These are phyloP conservation scores for Chlamydotis undulata DNA, from an alignment of 2,113 vertebrate species.

Conservation along the genomic window DNA sequence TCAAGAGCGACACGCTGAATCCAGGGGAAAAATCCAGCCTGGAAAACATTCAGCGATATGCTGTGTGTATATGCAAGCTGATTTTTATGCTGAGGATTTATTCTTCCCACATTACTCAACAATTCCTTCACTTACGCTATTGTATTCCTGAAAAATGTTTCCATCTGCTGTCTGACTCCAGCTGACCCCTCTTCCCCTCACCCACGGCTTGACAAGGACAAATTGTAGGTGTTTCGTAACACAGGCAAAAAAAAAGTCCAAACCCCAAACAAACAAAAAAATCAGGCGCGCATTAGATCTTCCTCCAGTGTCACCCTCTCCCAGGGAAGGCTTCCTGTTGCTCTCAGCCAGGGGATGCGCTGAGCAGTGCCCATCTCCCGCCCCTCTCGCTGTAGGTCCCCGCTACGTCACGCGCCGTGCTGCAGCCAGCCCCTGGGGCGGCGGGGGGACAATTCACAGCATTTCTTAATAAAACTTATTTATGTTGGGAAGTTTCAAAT, in stretches of 20 bases:
- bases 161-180: conserved; percentile 84
- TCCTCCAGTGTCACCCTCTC: conserved; percentile 33
- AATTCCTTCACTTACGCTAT: conserved; percentile 56
- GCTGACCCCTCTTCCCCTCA: conserved; percentile 61
- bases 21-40: neutral
- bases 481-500: conserved; percentile 34
- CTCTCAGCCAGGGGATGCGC: neutral
- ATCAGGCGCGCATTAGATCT: conserved; percentile 42
- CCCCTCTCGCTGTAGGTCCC: neutral
- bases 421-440: neutral
- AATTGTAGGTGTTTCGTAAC: conserved; percentile 52
- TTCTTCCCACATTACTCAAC: conserved; percentile 65
- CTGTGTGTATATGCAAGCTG: neutral
- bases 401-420: neutral
- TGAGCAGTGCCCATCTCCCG: neutral
- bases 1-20: neutral
- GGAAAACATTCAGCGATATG: neutral
- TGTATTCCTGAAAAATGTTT: conserved; percentile 75
- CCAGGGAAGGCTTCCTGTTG: conserved; percentile 8
- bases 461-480: conserved; percentile 20
- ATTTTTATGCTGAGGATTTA: conserved; percentile 52
- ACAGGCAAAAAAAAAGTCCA: neutral
- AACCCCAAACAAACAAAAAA: conserved; percentile 60
- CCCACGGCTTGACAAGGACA: conserved; percentile 47
- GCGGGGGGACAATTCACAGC: neutral